Percentiles rank a stretch among this genome's conserved stretches.
Evolutionary conservation across 2,113 vertebrate species (phyloP).

Genomic region (Albula goreensis): DNA sequence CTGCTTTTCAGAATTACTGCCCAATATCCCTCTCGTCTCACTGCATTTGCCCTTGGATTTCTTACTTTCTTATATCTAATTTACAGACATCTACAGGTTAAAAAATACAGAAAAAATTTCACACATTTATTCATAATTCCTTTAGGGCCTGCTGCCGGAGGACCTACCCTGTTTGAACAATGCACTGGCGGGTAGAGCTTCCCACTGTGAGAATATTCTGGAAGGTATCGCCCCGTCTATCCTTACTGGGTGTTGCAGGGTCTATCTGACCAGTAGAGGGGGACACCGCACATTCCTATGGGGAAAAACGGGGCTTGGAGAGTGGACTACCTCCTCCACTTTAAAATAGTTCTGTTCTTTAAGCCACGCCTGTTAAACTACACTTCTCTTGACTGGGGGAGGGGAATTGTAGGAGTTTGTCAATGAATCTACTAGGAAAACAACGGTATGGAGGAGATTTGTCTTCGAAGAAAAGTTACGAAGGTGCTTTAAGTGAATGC

Average conservation of each 20-base stretch:
- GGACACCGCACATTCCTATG: constrained; percentile 17
- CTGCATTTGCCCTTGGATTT: too few relatives aligned
- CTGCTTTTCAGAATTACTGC: too few relatives aligned
- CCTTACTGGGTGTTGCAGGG: neutral
- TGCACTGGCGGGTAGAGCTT: too few relatives aligned
- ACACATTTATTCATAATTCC: too few relatives aligned
- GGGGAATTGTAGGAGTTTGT: neutral
- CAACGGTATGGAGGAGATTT: constrained; percentile 20
- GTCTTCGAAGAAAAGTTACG: neutral
- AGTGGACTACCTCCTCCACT: neutral
- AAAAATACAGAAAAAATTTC: too few relatives aligned
- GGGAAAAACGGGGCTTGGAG: neutral
- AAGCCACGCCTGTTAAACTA: constrained; percentile 26
- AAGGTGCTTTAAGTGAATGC: neutral
- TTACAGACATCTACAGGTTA: too few relatives aligned
- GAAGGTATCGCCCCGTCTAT: neutral
- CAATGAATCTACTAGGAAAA: constrained; percentile 13
- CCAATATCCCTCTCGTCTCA: too few relatives aligned
- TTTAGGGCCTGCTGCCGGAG: too few relatives aligned
- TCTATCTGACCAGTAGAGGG: constrained; percentile 50
- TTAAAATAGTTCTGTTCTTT: neutral
- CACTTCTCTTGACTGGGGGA: constrained; percentile 25
- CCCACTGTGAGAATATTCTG: neutral
- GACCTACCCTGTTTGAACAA: too few relatives aligned
- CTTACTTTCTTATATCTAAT: too few relatives aligned